These are phyloP conservation scores for Diceros bicornis DNA, from an alignment of 2,797 vertebrate species.

Conservation along the genomic window DNA sequence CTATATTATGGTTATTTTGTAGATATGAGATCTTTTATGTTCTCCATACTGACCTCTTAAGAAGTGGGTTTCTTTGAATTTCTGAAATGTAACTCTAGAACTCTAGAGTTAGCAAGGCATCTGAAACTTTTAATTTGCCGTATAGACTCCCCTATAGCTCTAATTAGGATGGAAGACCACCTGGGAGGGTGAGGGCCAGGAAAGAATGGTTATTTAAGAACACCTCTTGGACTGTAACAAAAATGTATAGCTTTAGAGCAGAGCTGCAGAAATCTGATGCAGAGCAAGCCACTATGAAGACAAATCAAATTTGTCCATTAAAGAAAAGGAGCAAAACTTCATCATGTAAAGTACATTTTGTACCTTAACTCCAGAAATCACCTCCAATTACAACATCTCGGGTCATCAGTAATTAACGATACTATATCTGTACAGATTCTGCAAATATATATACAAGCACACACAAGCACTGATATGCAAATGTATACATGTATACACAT, in stretches of 20 bases:
- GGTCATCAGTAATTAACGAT: conserved; percentile 67
- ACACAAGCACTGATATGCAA: conserved; percentile 78
- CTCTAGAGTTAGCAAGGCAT: conserved; percentile 72
- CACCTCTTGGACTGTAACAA: conserved; percentile 74
- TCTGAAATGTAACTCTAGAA: conserved; percentile 87
- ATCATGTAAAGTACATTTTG: conserved; percentile 65
- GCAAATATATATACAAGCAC: conserved; percentile 81
- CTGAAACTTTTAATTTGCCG: conserved; percentile 85
- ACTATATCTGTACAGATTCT: conserved; percentile 79
- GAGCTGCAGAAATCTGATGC: conserved; percentile 70
- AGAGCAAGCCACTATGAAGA: conserved; percentile 52
- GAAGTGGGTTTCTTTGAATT: conserved; percentile 85
- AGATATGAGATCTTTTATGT: conserved; percentile 79
- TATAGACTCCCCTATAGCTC: conserved; percentile 81
- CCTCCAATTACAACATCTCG: conserved; percentile 78
- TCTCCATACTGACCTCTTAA: conserved; percentile 76
- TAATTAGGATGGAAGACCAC: conserved; percentile 88
- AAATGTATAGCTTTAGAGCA: conserved; percentile 74
- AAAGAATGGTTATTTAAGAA: conserved; percentile 70
- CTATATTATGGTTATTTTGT: conserved; percentile 66
- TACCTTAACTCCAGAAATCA: conserved; percentile 72
- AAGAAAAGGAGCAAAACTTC: conserved; percentile 66
- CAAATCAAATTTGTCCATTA: conserved; percentile 63
- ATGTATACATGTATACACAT: conserved; percentile 81
- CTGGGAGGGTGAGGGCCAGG: conserved; percentile 73